Base-by-base conservation (phyloP, 2,888 invertebrate species). In the Sphecodes monilicornis region DNA sequence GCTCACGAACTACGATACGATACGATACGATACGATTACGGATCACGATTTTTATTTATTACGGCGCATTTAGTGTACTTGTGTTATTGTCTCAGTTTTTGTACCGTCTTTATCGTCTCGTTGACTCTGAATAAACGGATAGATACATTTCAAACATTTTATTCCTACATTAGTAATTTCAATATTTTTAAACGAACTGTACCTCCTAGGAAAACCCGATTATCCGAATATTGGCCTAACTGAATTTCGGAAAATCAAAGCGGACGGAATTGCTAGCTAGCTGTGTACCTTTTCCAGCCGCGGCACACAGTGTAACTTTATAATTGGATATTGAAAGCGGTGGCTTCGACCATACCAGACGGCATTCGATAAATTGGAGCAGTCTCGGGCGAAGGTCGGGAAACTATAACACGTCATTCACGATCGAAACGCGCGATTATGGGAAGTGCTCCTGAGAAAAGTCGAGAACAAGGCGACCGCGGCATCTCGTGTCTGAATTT, bases 401-500 rank as follows among this genome's bases (percentile, higher is more conserved):
- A 41, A 41, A 36, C 57, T 39, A 70, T 77, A 76, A 74, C 39
- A 71, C 29, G 50, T 32, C 32, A 43, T 82, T 84, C 87, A 84
- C 72, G 80, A 80, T 80, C 66, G 80, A 76, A 80, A 72, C 76
- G 80, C 74, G 66, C 90, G 88, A 92, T 92, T 92, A 90, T 89
- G 91, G 88, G 39, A 80, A 89, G 90, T 88, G 90, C 90, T 90
- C 90, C 90, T 70, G 79, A 80, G 77, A 84, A 87, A 90, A 85
- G 78, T 77, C 81, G 80, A 80, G 86, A 75, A 8, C 22, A 10
- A 90, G 88, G 90, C 84, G 88, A 91, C 90, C 90, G 90, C 89
- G 90, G 88, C 90, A 93, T 93, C 92, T 88, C 90, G 87, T 78
- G 36, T 68, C 36, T 74, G 93, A 89, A 93, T 93, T 93, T 93